A percentile compares a stretch with the other conserved stretches of the same genome.
Conservation (phyloP, 1,140 invertebrate genomes). For the Bombus haemorrhoidalis region DNA sequence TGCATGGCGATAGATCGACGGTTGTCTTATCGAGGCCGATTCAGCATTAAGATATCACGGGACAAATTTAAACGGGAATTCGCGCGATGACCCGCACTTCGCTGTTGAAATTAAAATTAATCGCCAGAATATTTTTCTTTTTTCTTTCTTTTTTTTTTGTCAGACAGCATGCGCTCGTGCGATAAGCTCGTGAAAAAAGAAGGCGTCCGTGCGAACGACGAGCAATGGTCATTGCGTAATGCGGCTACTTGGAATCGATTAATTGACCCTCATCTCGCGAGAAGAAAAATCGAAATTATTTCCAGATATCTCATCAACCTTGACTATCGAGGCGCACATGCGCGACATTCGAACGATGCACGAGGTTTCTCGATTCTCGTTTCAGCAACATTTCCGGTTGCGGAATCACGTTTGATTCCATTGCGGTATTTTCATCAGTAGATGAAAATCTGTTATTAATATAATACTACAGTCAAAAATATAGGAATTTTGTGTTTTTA, state of each 20-base stretch:
- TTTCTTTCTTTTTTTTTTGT: background rate
- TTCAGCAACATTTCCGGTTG: too few relatives aligned
- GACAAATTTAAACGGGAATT: constrained; percentile 45
- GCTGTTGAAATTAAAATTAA: background rate
- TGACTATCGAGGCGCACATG: background rate
- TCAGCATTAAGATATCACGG: constrained; percentile 26
- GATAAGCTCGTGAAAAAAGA: background rate
- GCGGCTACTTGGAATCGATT: constrained; percentile 14
- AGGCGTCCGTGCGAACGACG: background rate
- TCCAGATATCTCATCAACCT: constrained; percentile 24
- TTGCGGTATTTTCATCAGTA: too few relatives aligned
- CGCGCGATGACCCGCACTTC: constrained; percentile 24
- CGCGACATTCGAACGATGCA: background rate
- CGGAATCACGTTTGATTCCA: too few relatives aligned
- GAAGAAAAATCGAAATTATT: constrained; percentile 42
- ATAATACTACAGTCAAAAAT: too few relatives aligned
- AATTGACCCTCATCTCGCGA: background rate
- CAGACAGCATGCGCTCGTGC: background rate
- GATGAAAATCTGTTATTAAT: too few relatives aligned
- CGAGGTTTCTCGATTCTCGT: too few relatives aligned
- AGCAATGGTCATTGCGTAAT: background rate
- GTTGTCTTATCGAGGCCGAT: constrained; percentile 26
- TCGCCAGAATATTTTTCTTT: background rate
- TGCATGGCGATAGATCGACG: background rate
- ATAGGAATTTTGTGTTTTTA: too few relatives aligned